phyloP scores from a whole-genome alignment of 2,888 invertebrate species.

The Agrotis clavis region DNA sequence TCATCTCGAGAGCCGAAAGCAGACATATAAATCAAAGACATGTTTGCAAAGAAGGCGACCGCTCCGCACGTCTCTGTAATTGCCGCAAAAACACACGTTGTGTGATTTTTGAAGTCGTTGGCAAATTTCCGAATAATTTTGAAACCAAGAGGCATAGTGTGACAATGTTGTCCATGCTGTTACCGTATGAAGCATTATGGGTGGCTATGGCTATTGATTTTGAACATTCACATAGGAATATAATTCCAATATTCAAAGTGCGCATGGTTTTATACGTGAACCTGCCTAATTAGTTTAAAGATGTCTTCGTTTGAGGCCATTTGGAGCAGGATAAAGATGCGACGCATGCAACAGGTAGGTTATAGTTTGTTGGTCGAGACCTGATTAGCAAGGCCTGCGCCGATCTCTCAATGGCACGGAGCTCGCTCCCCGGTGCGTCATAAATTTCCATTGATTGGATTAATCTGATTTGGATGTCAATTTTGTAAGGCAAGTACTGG shows the following conservation, averaged over 20 bases:
- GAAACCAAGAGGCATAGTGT: slow-evolving; percentile 54
- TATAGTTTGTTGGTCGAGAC: slow-evolving; percentile 77
- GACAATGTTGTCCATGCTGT: slow-evolving; percentile 35
- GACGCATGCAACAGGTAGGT: slow-evolving; percentile 71
- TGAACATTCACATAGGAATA: slow-evolving; percentile 17
- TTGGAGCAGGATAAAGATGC: slow-evolving; percentile 69
- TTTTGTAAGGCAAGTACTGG: slow-evolving; percentile 87
- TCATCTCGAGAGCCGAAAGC: slow-evolving; percentile 79
- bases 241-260: slow-evolving; percentile 34
- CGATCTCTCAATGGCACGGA: slow-evolving; percentile 86
- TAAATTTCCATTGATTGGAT: slow-evolving; percentile 91
- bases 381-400: slow-evolving; percentile 84
- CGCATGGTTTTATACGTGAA: slow-evolving; percentile 24
- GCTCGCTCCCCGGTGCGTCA: slow-evolving; percentile 89
- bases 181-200: slow-evolving; percentile 10
- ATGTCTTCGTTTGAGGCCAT: slow-evolving; percentile 53
- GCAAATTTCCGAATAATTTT: slow-evolving; percentile 88
- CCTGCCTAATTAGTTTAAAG: slow-evolving; percentile 51
- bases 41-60: slow-evolving; percentile 84
- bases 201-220: slow-evolving; percentile 14
- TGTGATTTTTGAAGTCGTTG: slow-evolving; percentile 87
- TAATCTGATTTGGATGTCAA: slow-evolving; percentile 91
- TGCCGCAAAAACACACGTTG: slow-evolving; percentile 88
- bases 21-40: slow-evolving; percentile 89
- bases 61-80: slow-evolving; percentile 87